Percentiles rank a stretch among this genome's conserved stretches.
phyloP scores from a whole-genome alignment of 2,888 invertebrate species.

The Drosophila conformis region DNA sequence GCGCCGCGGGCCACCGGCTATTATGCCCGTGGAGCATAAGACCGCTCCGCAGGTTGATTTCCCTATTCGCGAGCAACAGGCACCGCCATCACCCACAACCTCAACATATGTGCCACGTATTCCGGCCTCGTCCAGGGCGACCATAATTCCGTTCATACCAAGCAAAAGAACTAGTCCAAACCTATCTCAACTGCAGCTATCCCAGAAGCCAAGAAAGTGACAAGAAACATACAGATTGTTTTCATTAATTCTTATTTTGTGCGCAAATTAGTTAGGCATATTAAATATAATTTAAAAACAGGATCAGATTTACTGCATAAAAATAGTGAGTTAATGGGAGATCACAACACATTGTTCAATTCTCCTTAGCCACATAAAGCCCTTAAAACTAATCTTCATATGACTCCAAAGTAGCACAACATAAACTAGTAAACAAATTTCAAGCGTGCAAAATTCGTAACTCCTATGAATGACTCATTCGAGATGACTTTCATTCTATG shows the following conservation, averaged over 20 bases:
- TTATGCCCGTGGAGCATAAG: not conserved
- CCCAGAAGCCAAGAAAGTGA: slow-evolving; percentile 42
- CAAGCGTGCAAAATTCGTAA: not conserved
- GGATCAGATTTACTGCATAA: not conserved
- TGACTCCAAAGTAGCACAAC: not conserved
- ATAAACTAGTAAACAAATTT: not conserved
- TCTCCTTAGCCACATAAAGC: not conserved
- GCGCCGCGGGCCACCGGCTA: slow-evolving; percentile 1
- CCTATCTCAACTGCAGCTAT: slow-evolving; percentile 25
- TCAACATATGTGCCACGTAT: slow-evolving; percentile 18
- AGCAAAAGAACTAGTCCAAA: not conserved
- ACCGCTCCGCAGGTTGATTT: not conserved
- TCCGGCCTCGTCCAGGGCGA: slow-evolving; percentile 41
- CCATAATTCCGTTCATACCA: slow-evolving; percentile 7
- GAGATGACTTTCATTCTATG: not conserved
- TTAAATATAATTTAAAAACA: not conserved
- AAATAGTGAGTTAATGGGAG: not conserved
- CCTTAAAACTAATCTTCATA: not conserved
- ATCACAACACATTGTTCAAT: not conserved
- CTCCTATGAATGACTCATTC: not conserved
- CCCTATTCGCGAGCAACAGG: not conserved
- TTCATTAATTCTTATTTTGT: not conserved
- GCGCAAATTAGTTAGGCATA: slow-evolving; percentile 10
- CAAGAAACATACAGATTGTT: not conserved
- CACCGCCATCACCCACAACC: not conserved